Conservation (phyloP, 2,797 vertebrate species). For the Microhierax caerulescens region DNA sequence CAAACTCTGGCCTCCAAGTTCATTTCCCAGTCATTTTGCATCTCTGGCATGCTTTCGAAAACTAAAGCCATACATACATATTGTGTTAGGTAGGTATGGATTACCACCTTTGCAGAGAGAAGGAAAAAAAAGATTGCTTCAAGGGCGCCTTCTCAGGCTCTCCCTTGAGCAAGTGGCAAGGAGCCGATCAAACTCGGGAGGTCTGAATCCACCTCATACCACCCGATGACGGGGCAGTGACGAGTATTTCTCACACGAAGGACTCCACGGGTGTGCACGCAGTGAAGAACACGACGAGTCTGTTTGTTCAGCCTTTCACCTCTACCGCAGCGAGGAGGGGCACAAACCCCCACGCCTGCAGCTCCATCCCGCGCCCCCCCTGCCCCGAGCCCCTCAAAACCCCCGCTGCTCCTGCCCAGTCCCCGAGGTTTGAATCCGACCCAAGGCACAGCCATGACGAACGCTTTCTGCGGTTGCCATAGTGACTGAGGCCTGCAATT, state of each 20-base stretch:
- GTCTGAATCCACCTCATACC: not conserved
- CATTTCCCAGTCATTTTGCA: not conserved
- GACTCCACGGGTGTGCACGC: fast-evolving
- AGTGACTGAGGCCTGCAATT: slow-evolving; percentile 66
- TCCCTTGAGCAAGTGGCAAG: not conserved
- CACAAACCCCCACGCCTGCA: not conserved
- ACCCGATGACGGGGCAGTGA: not conserved
- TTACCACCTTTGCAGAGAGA: not conserved
- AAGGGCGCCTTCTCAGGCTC: not conserved
- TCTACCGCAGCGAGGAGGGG: not conserved
- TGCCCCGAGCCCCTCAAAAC: slow-evolving; percentile 8
- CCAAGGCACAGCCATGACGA: slow-evolving; percentile 76
- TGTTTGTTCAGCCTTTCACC: not conserved
- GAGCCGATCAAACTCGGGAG: not conserved
- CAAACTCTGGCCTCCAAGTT: not conserved
- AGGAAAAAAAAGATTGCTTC: fast-evolving
- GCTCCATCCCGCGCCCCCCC: not conserved
- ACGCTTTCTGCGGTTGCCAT: slow-evolving; percentile 75
- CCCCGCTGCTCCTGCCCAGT: slow-evolving; percentile 29
- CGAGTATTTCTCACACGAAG: not conserved
- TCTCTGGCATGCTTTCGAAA: not conserved
- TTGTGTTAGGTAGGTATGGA: fast-evolving
- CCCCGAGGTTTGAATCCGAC: slow-evolving; percentile 65
- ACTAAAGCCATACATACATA: fast-evolving
- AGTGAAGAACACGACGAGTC: fast-evolving